Percentiles rank a stretch among this genome's conserved stretches.
Evolutionary conservation across 2,888 invertebrate genomes (phyloP).

Genomic region (Scaptomyza flava): DNA sequence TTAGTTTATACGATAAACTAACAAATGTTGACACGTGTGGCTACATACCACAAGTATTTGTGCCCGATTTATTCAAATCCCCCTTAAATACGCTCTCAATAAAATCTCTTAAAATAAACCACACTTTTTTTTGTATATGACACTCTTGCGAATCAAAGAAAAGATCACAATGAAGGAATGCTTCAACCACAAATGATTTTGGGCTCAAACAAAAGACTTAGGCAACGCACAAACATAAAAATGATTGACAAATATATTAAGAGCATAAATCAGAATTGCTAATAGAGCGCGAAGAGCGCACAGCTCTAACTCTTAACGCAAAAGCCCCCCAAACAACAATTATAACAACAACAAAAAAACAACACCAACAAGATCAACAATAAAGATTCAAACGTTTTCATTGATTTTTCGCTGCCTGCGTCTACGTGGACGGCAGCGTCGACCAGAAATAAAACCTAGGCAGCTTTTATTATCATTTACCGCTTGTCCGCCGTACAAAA

Average conservation of each 20-base stretch:
- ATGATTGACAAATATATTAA: conserved; percentile 81
- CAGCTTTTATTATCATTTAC: conserved; percentile 81
- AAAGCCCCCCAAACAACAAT: conserved; percentile 10
- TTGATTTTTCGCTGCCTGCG: conserved; percentile 69
- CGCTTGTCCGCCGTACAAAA: conserved; percentile 66
- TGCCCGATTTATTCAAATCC: conserved; percentile 59
- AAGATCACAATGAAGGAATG: conserved; percentile 42
- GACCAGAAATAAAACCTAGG: conserved; percentile 55
- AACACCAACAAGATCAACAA: conserved; percentile 38
- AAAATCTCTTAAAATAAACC: conserved; percentile 55
- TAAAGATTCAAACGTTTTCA: conserved; percentile 66
- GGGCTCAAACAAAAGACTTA: conserved; percentile 61
- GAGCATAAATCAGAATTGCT: conserved; percentile 76
- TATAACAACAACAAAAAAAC: neutral
- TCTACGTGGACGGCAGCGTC: conserved; percentile 16
- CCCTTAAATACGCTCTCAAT: conserved; percentile 34
- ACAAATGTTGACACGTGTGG: conserved; percentile 66
- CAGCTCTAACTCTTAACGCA: conserved; percentile 41
- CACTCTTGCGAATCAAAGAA: conserved; percentile 42
- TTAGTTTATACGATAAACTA: conserved; percentile 56
- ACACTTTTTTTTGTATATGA: conserved; percentile 28
- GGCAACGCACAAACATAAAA: conserved; percentile 64
- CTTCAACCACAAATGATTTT: conserved; percentile 50
- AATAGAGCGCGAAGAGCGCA: conserved; percentile 73
- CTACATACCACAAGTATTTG: neutral